Base-by-base conservation (phyloP, 1,140 invertebrate species). In the Popillia japonica region DNA sequence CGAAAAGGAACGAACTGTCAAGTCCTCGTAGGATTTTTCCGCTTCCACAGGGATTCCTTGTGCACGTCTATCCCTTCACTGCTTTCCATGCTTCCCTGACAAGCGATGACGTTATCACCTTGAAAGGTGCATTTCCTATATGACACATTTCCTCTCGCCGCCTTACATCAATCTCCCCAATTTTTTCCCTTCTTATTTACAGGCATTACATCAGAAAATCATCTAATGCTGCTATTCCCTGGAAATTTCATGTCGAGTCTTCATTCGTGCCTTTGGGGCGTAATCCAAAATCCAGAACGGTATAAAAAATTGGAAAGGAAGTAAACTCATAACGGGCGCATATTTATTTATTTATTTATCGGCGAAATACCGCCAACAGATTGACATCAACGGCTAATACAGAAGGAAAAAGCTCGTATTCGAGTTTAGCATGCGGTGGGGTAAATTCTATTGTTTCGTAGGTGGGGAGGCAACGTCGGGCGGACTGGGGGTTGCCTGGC, bases 401-500 rank as follows among this genome's bases (percentile, higher is more conserved):
- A 17, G 64, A 68, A 27, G 22, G 22, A 20, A 6, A 68, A 20
- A 7, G 6, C 17, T 22, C 59, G 22, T n/a, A 6, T 6, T 61
- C 6, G 22, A 41, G 73, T 75, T 34, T 78, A 72, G 78, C 44
- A 73, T 79, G 78, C 75, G 68, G 75, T 76, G 61, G 61, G 61
- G 61, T 11, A 27, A 64, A 6, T 22, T 14, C 3, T 9, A 14
- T 48, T 48, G 11, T 8, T n/a, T 6, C 6, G 61, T 8, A 23
- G 78, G 79, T 79, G 77, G 79, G 82, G 78, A 79, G 79, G 81
- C 78, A 80, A 75, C 68, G 80, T 44, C 77, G 75, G 44, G 44
- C 11, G 44, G 44, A 78, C 75, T 77, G 78, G 80, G 82, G 78
- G 83, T 84, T 84, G 83, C 83, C 79, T 79, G 77, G 83, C 83